phyloP scores from a whole-genome alignment of 2,888 invertebrate species.

The Hermaeophaga mercurialis region DNA sequence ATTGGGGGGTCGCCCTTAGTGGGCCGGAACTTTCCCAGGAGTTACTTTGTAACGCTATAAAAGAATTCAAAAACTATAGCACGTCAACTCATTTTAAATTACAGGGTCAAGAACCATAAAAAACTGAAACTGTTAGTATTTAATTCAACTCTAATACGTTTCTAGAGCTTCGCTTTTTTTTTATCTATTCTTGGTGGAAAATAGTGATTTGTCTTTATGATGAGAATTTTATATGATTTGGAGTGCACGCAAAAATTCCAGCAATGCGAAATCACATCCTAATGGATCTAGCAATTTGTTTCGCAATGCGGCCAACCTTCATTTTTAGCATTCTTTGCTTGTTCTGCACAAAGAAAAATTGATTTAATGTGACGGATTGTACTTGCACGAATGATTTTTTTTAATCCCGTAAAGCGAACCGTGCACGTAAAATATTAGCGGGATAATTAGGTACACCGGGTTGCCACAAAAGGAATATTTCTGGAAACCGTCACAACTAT shows the following conservation, averaged over 20 bases:
- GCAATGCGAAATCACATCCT: not conserved
- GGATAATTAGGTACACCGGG: too few species aligned
- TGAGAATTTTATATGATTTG: too few species aligned
- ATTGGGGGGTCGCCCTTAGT: not conserved
- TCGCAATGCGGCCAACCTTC: conserved; percentile 1
- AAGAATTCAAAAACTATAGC: not conserved
- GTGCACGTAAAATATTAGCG: not conserved
- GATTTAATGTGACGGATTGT: conserved; percentile 7
- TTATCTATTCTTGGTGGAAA: too few species aligned
- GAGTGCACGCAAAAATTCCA: not conserved
- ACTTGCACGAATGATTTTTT: not conserved
- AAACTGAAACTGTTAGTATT: too few species aligned
- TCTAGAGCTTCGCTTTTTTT: too few species aligned
- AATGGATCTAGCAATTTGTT: conserved; percentile 4
- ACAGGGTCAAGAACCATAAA: not conserved
- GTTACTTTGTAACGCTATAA: not conserved
- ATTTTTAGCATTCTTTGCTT: conserved; percentile 4
- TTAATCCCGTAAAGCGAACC: not conserved
- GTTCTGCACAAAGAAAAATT: not conserved
- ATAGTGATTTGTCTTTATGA: too few species aligned
- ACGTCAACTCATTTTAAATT: not conserved
- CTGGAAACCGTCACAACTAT: too few species aligned
- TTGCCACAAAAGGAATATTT: too few species aligned
- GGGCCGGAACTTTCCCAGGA: not conserved
- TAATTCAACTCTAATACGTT: too few species aligned